A percentile compares a stretch with the other conserved stretches of the same genome.
phyloP scores from a whole-genome alignment of 2,888 invertebrate genomes.

The Pachliopta kotzebuea region DNA sequence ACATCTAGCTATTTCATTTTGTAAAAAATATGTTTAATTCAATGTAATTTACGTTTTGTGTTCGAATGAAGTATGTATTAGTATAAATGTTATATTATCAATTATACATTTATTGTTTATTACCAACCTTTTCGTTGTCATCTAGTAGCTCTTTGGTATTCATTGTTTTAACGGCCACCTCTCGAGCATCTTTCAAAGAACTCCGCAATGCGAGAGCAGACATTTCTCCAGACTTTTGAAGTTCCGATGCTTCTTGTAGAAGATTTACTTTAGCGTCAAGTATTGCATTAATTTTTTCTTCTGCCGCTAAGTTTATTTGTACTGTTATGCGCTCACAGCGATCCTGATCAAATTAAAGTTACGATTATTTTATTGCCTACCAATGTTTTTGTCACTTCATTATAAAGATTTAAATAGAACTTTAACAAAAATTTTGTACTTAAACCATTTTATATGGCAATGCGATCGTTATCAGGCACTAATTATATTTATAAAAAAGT shows the following conservation, averaged over 20 bases:
- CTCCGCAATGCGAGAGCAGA: conserved; percentile 68
- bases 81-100: too few relatives aligned
- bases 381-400: neutral
- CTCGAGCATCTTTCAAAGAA: conserved; percentile 66
- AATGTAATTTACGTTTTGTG: too few relatives aligned
- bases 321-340: conserved; percentile 77
- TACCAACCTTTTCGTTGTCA: conserved; percentile 67
- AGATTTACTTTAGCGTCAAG: conserved; percentile 63
- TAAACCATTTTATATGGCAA: too few relatives aligned
- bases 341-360: conserved; percentile 47
- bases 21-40: too few relatives aligned
- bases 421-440: too few relatives aligned
- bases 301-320: conserved; percentile 73
- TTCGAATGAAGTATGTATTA: too few relatives aligned
- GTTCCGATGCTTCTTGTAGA: conserved; percentile 60
- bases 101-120: neutral
- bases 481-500: too few relatives aligned
- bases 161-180: conserved; percentile 63
- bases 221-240: conserved; percentile 67
- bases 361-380: neutral
- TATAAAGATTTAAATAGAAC: too few relatives aligned
- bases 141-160: conserved; percentile 49
- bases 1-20: too few relatives aligned
- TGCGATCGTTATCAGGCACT: too few relatives aligned
- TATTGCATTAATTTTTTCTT: conserved; percentile 76